Evolutionary conservation across 2,888 invertebrate genomes (phyloP), one percentile per base, ranked within the genome.

Genomic region (Pelosia muscerda): DNA sequence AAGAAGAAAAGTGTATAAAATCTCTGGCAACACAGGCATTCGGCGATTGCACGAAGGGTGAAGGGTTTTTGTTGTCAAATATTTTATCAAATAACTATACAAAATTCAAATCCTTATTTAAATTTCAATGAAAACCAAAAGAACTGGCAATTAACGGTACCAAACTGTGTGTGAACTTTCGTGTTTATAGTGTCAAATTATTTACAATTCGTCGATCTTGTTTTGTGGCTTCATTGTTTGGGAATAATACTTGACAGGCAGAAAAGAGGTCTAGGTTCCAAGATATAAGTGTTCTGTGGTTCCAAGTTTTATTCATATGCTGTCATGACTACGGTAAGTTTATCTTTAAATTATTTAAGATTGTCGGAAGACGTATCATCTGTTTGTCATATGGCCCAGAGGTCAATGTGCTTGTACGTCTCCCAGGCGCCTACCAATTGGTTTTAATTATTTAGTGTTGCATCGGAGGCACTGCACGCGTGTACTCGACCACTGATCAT

Each of bases 321-420:
- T 89, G 87, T 88, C 87, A 90, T 88, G 86, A 90, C 82, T 82
- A 88, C 87, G 90, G 91, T 92, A 72, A 92, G 90, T 88, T 82
- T 82, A 77, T 80, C 76, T 54, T 31, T 81, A 15, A 38, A 26
- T 22, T 53, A 79, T 70, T 77, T 59, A 42, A 66, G 66, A 71
- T 71, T 63, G 70, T 26, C 72, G 65, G 8, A 55, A 68, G 73
- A 75, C 69, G 74, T 75, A 77, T 79, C 77, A 79, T 78, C 75
- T 78, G 73, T 78, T 72, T 73, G 72, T 63, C 63, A 63, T 63
- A 15, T 54, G 65, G 65, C 59, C 60, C 69, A 63, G 83, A 82
- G 90, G 90, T 91, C 90, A 90, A 86, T 84, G 91, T 82, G 86
- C 91, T 81, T 74, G 72, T 79, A 81, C 80, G 81, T 77, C 76